phyloP scores from a whole-genome alignment of 2,888 invertebrate genomes.

The Nemotelus pantherinus region DNA sequence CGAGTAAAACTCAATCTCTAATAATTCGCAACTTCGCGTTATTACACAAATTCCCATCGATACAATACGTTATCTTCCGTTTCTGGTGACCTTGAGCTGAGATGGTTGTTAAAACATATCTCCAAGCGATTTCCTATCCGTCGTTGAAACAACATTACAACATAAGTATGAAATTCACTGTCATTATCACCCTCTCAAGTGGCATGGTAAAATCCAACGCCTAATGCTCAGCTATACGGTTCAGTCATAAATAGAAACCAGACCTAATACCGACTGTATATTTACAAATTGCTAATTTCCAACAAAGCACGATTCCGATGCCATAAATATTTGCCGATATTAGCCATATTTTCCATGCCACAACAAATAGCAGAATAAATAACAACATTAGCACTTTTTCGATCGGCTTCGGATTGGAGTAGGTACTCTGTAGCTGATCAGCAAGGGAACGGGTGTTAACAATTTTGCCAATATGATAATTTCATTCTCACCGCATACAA shows the following conservation, averaged over 20 bases:
- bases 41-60: no score
- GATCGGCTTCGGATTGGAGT: neutral
- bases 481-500: constrained; percentile 29
- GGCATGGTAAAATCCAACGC: no score
- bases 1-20: no score
- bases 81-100: no score
- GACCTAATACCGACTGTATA: neutral
- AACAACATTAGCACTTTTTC: neutral
- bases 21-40: no score
- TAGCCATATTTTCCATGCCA: constrained; percentile 11
- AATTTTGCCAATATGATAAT: constrained; percentile 37
- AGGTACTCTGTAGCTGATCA: no score
- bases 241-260: no score
- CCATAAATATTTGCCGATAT: constrained; percentile 32
- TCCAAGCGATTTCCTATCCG: no score
- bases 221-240: no score
- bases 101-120: no score
- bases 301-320: constrained; percentile 19
- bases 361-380: neutral
- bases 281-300: constrained; percentile 9
- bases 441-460: constrained; percentile 31
- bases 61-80: no score
- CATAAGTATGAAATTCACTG: neutral
- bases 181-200: constrained; percentile 14
- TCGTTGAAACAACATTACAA: no score